Evolutionary conservation across 1,140 invertebrate genomes (phyloP), one percentile per base, ranked within the genome.

Genomic region (Battus philenor): DNA sequence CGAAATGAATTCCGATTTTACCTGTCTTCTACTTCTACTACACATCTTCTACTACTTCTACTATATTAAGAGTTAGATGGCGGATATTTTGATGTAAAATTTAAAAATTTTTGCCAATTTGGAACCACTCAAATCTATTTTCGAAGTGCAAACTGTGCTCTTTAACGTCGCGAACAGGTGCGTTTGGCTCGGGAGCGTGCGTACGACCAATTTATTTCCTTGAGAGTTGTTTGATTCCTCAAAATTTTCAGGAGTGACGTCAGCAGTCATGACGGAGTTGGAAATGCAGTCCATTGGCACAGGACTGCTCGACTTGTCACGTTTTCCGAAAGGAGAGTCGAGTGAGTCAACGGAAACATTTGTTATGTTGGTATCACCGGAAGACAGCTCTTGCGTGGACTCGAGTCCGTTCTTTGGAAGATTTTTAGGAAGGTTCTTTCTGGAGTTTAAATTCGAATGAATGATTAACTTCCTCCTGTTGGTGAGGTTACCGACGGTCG

Each of bases 331-430:
- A 1, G 83, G 82, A 0, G 80, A 70, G 16, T 87, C 83, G 2
- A 86, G 56, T 2, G 84, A 85, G 32, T 86, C 84, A 0, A 78
- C 73, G 0, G 84, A 85, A 52, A 87, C 79, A 47, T 86, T 86
- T 0, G 82, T 87, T 1, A 85, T 72, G 17, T 84, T 87, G 0
- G 85, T 86, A 36, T 84, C 84, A 10, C 81, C 85, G 8, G 83
- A 86, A 32, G 84, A 86, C 32, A 85, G 38, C 9, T 87, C 86
- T 30, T 82, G 74, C 0, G 65, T 71, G 0, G 69, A 54, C 18
- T 85, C 83, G 1, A 86, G 47, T 10, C 68, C 60, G 7, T 53
- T 60, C 44, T 85, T 82, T 0, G 66, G 44, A 7, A 62, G 44
- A 38, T 32, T 69, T 52, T 85, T 86, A 1, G 80, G 70, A 1